Conservation (phyloP, 1,140 invertebrate species). For the Procambarus clarkii region DNA sequence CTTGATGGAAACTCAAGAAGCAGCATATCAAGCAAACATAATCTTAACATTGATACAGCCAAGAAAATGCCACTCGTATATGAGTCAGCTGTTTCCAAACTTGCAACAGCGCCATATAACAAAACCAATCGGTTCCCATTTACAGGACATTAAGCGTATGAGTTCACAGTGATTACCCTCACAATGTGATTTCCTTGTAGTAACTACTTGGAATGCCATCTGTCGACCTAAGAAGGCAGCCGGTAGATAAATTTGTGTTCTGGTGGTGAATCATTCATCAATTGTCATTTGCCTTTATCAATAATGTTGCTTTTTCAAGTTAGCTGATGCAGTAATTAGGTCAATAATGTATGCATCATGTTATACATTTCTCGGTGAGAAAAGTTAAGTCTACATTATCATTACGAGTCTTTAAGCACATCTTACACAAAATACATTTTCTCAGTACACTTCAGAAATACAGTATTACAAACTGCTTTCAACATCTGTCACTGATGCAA, state of each 20-base stretch:
- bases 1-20: not conserved
- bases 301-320: not conserved
- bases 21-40: constrained; percentile 2
- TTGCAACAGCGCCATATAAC: constrained; percentile 23
- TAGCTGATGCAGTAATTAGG: not conserved
- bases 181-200: constrained; percentile 3
- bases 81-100: constrained; percentile 13
- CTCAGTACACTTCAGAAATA: not conserved
- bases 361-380: not conserved
- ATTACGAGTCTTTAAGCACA: not conserved
- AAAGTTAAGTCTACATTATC: not conserved
- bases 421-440: not conserved
- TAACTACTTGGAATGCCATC: not conserved
- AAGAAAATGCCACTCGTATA: constrained; percentile 5
- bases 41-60: not conserved
- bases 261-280: not conserved
- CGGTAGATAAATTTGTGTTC: not conserved
- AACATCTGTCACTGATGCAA: not conserved
- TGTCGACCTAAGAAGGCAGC: not conserved
- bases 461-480: not conserved
- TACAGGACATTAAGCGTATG: constrained; percentile 26
- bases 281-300: not conserved
- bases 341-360: not conserved
- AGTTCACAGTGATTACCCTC: not conserved
- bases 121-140: constrained; percentile 15